Percentiles rank a stretch among this genome's conserved stretches.
Conservation (phyloP, 2,113 vertebrate species). For the Phylloscopus trochiloides region DNA sequence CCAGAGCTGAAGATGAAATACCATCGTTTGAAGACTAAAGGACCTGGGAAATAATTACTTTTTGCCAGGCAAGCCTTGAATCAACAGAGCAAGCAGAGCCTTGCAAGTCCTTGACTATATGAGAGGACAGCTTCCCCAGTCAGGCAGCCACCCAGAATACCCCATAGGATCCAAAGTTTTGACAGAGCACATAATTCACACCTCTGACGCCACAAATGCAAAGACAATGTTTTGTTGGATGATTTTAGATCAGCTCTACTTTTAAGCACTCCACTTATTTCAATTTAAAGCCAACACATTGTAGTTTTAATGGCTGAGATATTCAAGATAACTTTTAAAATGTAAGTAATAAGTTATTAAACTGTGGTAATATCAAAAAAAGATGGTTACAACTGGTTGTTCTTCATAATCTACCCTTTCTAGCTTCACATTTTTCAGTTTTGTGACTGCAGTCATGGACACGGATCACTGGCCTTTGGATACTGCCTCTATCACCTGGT, state of each 20-base stretch:
- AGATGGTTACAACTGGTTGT: not conserved
- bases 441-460: not conserved
- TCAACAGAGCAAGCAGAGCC: not conserved
- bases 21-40: not conserved
- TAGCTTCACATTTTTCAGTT: not conserved
- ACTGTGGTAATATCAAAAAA: not conserved
- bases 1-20: not conserved
- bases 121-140: not conserved
- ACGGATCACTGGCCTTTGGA: not conserved
- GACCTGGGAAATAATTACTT: not conserved
- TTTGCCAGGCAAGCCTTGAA: not conserved
- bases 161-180: not conserved
- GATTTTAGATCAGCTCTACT: not conserved
- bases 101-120: not conserved
- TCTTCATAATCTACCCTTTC: not conserved
- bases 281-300: not conserved
- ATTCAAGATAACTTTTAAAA: not conserved
- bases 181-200: not conserved
- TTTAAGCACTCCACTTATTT: not conserved
- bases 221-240: not conserved
- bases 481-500: not conserved
- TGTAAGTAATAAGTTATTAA: not conserved
- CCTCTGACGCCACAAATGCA: not conserved
- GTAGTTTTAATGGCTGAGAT: not conserved
- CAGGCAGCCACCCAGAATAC: not conserved